Base-by-base conservation (phyloP, 2,113 vertebrate species). In the Muscicapa adusta region DNA sequence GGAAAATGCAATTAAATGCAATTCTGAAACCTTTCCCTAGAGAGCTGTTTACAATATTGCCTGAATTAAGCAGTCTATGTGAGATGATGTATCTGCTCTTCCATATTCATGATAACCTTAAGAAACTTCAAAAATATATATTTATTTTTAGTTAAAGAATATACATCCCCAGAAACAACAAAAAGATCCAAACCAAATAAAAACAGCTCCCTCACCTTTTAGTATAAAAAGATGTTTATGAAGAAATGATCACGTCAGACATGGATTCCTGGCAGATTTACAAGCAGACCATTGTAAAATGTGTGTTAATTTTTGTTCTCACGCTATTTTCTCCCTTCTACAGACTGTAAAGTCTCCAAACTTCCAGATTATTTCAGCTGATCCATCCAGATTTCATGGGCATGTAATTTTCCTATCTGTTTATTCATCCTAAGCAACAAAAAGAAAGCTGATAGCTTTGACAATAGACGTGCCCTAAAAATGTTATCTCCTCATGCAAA, bases 1-100 rank as follows among this genome's bases (percentile, higher is more conserved):
- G 96, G 97, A 98, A 98, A 98, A 98, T 93, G 96, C 96, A 98
- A 98, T 98, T 98, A 98, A 98, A 97, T 38, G 91, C 94, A 96
- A 95, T 97, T 97, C 78, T 91, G 91, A 97, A 97, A 97, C 83
- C 87, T 92, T 96, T 96, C 96, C 96, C 96, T 72, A 65, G 96
- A 96, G 97, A 68, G 80, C 87, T 95, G 75, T 97, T 97, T 94
- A 97, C 94, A 89, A 89, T 93, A 94, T 82, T 93, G 91, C 75
- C 89, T 89, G 91, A 87, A 94, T 97, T 97, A 96, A 94, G 65
- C 66, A 91, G 85, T 81, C 85, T 22, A 34, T 89, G 95, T 89
- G 65, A 31, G 40, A 89, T 45, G 79, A 72, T 38, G 20, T 13
- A 53, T 96, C 68, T 93, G 14, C 78, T 92, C 65, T 83, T 79